phyloP scores from a whole-genome alignment of 2,113 vertebrate genomes.

The Atractosteus spatula region DNA sequence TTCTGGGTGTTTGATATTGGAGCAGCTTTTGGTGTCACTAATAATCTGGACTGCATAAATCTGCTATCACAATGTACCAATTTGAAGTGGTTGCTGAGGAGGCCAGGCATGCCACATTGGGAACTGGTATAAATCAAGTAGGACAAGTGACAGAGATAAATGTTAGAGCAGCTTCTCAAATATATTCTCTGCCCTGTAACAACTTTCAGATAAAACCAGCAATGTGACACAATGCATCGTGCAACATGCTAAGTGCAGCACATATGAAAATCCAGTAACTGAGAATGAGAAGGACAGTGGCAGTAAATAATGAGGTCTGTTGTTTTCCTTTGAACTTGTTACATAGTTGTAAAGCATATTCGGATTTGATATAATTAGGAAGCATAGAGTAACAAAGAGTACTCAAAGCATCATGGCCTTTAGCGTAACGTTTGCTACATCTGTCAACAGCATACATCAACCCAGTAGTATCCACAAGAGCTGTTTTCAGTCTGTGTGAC shows the following conservation, averaged over 20 bases:
- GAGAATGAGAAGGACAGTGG: too few species aligned
- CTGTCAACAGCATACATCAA: neutral
- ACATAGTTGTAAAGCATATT: too few species aligned
- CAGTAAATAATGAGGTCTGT: too few species aligned
- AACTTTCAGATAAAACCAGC: slow-evolving; percentile 65
- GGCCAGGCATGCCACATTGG: slow-evolving; percentile 53
- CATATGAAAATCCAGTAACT: slow-evolving; percentile 40
- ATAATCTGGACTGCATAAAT: slow-evolving; percentile 42
- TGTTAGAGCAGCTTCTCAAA: slow-evolving; percentile 55
- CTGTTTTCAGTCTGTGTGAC: too few species aligned
- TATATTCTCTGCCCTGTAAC: slow-evolving; percentile 60
- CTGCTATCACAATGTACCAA: slow-evolving; percentile 58
- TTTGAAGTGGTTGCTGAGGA: slow-evolving; percentile 40
- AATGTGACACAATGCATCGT: slow-evolving; percentile 56
- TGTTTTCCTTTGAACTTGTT: too few species aligned
- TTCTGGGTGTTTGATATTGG: slow-evolving; percentile 45
- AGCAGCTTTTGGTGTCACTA: slow-evolving; percentile 62
- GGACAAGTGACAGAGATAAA: slow-evolving; percentile 73
- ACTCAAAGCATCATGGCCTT: neutral
- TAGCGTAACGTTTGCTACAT: neutral
- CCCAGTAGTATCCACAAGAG: too few species aligned
- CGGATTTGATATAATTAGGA: too few species aligned
- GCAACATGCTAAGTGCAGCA: slow-evolving; percentile 67
- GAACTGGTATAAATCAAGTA: slow-evolving; percentile 69
- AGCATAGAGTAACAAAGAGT: neutral